phyloP scores from a whole-genome alignment of 2,888 invertebrate species.

The Drosophila nr. fundita region DNA sequence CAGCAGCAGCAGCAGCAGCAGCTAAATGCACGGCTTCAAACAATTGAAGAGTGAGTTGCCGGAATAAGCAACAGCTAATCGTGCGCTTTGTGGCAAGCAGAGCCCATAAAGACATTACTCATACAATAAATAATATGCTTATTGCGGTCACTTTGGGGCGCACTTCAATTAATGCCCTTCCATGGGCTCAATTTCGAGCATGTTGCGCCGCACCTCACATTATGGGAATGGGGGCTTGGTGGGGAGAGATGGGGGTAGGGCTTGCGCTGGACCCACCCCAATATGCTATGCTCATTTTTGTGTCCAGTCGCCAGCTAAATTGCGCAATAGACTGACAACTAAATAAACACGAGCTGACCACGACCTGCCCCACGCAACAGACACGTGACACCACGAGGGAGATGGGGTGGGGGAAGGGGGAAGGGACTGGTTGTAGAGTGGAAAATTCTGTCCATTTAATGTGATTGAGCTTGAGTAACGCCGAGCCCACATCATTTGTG shows the following conservation, averaged over 20 bases:
- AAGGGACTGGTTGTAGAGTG: not conserved
- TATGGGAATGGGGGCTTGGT: not conserved
- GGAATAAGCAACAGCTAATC: constrained; percentile 42
- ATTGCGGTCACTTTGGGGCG: constrained; percentile 19
- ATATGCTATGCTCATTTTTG: constrained; percentile 16
- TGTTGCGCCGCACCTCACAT: constrained; percentile 45
- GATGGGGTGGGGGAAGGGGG: no score
- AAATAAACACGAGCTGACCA: constrained; percentile 54
- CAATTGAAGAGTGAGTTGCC: not conserved
- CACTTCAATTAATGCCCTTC: constrained; percentile 58
- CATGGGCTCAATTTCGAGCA: constrained; percentile 42
- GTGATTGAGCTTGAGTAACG: constrained; percentile 66
- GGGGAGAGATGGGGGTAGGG: not conserved
- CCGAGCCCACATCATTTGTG: constrained; percentile 8
- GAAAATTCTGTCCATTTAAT: constrained; percentile 50
- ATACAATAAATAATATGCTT: constrained; percentile 27
- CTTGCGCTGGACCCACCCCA: constrained; percentile 26
- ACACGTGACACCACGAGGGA: constrained; percentile 59
- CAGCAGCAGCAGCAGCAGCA: not conserved
- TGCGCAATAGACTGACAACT: constrained; percentile 63
- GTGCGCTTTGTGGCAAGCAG: constrained; percentile 25
- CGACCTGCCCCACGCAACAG: constrained; percentile 77
- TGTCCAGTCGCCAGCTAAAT: constrained; percentile 46
- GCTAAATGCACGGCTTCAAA: not conserved
- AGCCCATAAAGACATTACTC: constrained; percentile 22